A percentile compares a stretch with the other conserved stretches of the same genome.
These are phyloP conservation scores for Cyaniris semiargus DNA, from an alignment of 2,888 invertebrate species.

Conservation along the genomic window DNA sequence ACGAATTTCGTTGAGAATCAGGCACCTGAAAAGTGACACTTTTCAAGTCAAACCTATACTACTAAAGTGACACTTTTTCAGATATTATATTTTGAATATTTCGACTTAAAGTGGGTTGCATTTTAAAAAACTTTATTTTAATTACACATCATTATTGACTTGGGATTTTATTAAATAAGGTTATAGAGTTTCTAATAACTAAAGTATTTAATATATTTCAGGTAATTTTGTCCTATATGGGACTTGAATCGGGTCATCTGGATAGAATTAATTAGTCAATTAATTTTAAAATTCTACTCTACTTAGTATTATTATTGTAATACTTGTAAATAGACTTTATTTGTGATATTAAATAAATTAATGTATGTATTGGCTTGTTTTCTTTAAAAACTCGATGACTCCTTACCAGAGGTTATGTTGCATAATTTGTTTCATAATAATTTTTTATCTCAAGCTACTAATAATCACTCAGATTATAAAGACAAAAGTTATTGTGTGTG, in stretches of 20 bases:
- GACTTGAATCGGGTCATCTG: not conserved
- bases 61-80: not conserved
- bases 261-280: not conserved
- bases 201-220: constrained; percentile 2
- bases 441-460: too few relatives aligned
- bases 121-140: not conserved
- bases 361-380: not conserved
- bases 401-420: too few relatives aligned
- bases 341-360: constrained; percentile 65
- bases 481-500: too few relatives aligned
- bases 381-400: not conserved
- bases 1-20: not conserved
- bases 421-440: too few relatives aligned
- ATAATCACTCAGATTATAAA: too few relatives aligned
- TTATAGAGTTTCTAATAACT: not conserved
- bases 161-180: not conserved
- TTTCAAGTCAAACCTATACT: not conserved
- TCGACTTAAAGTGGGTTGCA: not conserved
- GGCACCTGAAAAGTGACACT: not conserved
- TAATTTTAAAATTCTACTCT: not conserved
- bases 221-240: constrained; percentile 1
- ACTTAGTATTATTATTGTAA: constrained; percentile 16
- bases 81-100: not conserved
- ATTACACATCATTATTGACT: not conserved
- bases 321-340: constrained; percentile 25